These are phyloP conservation scores for Himalopsyche phryganea DNA, from an alignment of 1,140 invertebrate genomes.

Conservation along the genomic window DNA sequence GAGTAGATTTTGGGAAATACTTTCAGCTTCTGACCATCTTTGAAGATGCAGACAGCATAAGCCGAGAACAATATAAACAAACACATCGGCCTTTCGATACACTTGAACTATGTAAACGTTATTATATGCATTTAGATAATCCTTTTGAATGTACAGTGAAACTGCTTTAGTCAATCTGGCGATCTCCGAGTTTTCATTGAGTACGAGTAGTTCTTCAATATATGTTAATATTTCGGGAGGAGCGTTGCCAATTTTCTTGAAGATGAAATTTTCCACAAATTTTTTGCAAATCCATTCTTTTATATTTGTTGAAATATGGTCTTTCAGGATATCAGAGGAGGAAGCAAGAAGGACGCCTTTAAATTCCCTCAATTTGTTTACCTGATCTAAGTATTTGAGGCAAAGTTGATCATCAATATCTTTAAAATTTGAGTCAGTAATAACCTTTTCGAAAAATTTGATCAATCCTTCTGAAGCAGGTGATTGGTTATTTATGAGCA, in stretches of 20 bases:
- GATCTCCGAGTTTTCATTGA: constrained; percentile 49
- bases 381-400: constrained; percentile 12
- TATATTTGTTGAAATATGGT: background rate
- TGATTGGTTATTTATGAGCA: background rate
- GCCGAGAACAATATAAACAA: constrained; percentile 43
- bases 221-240: background rate
- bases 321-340: constrained; percentile 3
- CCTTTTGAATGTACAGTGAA: constrained; percentile 36
- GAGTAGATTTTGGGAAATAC: constrained; percentile 48
- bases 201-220: constrained; percentile 20
- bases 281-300: constrained; percentile 60
- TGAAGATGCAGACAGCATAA: constrained; percentile 55
- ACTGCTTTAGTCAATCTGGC: constrained; percentile 53
- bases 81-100: constrained; percentile 41
- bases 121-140: constrained; percentile 54
- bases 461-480: background rate
- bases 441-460: background rate
- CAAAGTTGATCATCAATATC: constrained; percentile 1
- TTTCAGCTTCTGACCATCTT: constrained; percentile 58
- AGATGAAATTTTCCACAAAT: constrained; percentile 43
- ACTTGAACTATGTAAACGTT: constrained; percentile 43
- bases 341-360: background rate
- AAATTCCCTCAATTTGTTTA: constrained; percentile 4
- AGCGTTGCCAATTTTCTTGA: constrained; percentile 1
- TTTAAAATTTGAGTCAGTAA: background rate